Conservation (phyloP, 2,113 vertebrate species). For the Sphaerodactylus townsendi region DNA sequence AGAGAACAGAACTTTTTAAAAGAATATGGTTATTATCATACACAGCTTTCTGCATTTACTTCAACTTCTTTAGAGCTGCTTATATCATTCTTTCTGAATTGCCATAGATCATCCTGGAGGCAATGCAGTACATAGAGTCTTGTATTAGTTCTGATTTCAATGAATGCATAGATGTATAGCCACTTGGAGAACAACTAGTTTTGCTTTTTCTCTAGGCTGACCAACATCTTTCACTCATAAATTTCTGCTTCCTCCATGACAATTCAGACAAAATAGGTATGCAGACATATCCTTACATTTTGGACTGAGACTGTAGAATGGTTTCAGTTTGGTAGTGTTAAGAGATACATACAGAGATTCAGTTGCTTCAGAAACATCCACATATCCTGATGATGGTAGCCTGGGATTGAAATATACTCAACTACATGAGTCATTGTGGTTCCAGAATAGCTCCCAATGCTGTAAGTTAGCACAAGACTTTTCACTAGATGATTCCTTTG, state of each 20-base stretch:
- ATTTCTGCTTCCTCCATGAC: constrained; percentile 25
- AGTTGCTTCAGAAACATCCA: constrained; percentile 24
- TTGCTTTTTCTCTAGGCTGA: constrained; percentile 12
- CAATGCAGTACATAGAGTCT: constrained; percentile 18
- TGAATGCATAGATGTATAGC: background rate
- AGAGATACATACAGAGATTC: constrained; percentile 17
- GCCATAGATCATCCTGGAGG: constrained; percentile 4
- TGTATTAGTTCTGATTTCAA: constrained; percentile 31
- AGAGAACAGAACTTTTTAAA: background rate
- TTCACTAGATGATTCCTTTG: background rate
- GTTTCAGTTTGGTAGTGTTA: background rate
- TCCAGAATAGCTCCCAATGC: background rate
- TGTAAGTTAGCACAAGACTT: background rate
- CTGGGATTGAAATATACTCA: background rate
- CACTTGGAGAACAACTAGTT: constrained; percentile 27
- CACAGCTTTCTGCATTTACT: background rate
- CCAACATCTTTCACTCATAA: background rate
- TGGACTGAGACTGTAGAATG: background rate
- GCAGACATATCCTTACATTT: background rate
- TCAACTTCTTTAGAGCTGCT: background rate
- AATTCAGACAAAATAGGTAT: constrained; percentile 8
- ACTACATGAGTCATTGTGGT: background rate
- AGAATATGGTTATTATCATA: background rate
- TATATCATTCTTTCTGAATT: background rate
- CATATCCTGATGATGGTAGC: background rate